Percentiles rank a stretch among this genome's conserved stretches.
Evolutionary conservation across 2,888 invertebrate genomes (phyloP).

Genomic region (Eupithecia dodoneata): DNA sequence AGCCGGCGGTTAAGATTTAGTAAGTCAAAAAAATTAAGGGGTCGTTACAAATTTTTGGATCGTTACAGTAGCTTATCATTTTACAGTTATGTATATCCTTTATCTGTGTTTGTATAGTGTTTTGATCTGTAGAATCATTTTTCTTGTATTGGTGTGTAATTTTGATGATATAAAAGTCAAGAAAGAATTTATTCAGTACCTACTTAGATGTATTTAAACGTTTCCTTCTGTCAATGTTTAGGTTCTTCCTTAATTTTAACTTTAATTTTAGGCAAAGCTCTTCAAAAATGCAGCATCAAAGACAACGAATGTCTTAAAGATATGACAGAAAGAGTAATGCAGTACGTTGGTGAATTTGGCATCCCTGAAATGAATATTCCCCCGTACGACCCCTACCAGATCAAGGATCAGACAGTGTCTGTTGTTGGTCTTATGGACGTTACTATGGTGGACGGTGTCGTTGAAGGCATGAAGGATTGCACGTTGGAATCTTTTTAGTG

Average conservation of each 20-base stretch:
- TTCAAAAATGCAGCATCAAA: slow-evolving; percentile 40
- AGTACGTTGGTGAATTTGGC: slow-evolving; percentile 28
- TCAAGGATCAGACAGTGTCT: slow-evolving; percentile 33
- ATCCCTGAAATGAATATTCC: slow-evolving; percentile 40
- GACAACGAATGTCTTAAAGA: slow-evolving; percentile 40
- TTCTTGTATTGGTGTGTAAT: neutral
- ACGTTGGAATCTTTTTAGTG: slow-evolving; percentile 34
- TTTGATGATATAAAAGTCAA: neutral
- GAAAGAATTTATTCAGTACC: neutral
- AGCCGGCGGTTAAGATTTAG: no score
- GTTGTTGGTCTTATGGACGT: slow-evolving; percentile 37
- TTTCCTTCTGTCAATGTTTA: neutral
- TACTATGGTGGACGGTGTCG: slow-evolving; percentile 39
- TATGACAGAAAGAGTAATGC: slow-evolving; percentile 10
- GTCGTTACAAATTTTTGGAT: no score
- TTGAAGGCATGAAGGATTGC: slow-evolving; percentile 39
- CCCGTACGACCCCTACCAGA: slow-evolving; percentile 34
- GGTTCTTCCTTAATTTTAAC: neutral
- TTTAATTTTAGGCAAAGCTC: slow-evolving; percentile 36
- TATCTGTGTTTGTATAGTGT: neutral
- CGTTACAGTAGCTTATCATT: slow-evolving; percentile 11
- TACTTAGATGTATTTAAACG: neutral
- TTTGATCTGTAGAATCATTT: neutral
- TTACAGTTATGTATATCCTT: neutral
- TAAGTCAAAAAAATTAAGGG: no score